phyloP scores from a whole-genome alignment of 1,140 invertebrate species.

The Harpegnathos saltator region DNA sequence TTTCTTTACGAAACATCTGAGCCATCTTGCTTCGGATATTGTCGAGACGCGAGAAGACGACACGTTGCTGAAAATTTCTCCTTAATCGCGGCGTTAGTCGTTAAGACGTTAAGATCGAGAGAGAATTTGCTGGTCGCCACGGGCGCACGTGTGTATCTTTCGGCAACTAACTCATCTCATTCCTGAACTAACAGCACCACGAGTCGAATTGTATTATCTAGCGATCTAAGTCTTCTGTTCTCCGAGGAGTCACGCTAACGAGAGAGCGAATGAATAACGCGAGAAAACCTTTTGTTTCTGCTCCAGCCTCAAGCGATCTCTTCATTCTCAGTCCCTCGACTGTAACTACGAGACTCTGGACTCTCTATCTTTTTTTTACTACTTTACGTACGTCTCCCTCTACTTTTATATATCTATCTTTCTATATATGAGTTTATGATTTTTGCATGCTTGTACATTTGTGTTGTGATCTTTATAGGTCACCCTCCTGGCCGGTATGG shows the following conservation, averaged over 20 bases:
- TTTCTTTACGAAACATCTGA: conserved; percentile 35
- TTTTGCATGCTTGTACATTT: conserved; percentile 84
- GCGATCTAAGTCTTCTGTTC: neutral
- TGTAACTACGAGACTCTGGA: conserved; percentile 60
- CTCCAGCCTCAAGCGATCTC: conserved; percentile 43
- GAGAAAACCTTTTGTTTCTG: conserved; percentile 23
- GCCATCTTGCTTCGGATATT: conserved; percentile 24
- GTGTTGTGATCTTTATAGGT: conserved; percentile 86
- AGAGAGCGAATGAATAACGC: conserved; percentile 42
- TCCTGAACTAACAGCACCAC: conserved; percentile 25
- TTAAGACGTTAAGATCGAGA: too few species aligned
- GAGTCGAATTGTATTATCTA: neutral
- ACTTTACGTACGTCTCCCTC: conserved; percentile 34
- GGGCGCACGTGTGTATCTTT: neutral
- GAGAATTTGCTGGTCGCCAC: conserved; percentile 21
- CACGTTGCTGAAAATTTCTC: neutral
- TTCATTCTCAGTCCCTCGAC: conserved; percentile 40
- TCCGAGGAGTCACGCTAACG: neutral
- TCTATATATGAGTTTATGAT: conserved; percentile 76
- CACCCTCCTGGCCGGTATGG: conserved; percentile 87
- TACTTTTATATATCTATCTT: conserved; percentile 57
- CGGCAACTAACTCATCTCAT: conserved; percentile 4
- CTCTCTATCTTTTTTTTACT: conserved; percentile 57
- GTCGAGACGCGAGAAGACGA: neutral
- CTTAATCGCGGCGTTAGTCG: neutral